Base-by-base conservation (phyloP, 2,113 vertebrate species). In the Sceloporus undulatus region DNA sequence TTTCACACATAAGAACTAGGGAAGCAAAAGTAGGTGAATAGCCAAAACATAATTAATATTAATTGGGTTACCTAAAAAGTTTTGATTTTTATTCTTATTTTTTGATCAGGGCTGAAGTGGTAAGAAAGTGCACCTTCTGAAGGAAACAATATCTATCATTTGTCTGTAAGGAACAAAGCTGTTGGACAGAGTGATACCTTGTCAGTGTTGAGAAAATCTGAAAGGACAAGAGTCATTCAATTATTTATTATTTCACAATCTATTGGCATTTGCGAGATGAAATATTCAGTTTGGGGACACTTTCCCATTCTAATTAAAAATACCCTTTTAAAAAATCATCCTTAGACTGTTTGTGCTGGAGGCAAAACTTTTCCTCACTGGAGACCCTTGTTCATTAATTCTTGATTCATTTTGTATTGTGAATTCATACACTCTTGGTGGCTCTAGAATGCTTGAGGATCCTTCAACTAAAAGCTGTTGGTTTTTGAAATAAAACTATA, bases 241-340 rank as follows among this genome's bases (percentile, higher is more conserved):
- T 75, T 40, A 59, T 40, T 40, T 59, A 75, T 62, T 21, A 42
- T 23, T 62, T n/a, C 71, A 75, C n/a, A 1, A 73, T 73, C 75
- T 76, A 62, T 16, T 27, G 84, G 84, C 71, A 56, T 62, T 85
- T 76, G 71, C 71, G 40, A 40, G 71, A 75, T 59, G n/a, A 85
- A 59, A 62, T 59, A 40, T 16, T 14, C 13, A 27, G 23, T 85
- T 85, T 76, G 82, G 86, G 93, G 93, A 93, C 92, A 90, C 89
- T 94, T 94, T 95, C 93, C 93, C 91, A 93, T 91, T 93, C 94
- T 94, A 95, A 94, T 95, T 95, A 95, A 95, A 94, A 94, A 90
- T 90, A 93, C 91, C 91, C 90, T 86, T 71, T 13, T 34, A 21
- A 62, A 34, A n/a, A 29, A 80, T 56, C 18, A 76, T 0, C 16